phyloP scores from a whole-genome alignment of 2,888 invertebrate species.

The Ormyrus nitidulus region DNA sequence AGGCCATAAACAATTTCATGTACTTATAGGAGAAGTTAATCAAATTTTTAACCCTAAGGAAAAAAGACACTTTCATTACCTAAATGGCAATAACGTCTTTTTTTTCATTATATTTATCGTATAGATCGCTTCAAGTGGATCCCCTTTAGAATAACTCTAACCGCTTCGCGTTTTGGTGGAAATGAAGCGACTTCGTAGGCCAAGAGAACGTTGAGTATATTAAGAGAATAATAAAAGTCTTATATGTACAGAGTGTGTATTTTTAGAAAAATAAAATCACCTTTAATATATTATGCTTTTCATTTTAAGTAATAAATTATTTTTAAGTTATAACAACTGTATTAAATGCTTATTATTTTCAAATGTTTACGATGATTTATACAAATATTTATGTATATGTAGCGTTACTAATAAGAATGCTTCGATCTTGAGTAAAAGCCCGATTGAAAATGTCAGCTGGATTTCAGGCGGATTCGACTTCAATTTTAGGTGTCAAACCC shows the following conservation, averaged over 20 bases:
- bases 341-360: neutral
- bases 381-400: constrained; percentile 1
- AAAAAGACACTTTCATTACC: constrained; percentile 2
- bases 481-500: too few relatives aligned
- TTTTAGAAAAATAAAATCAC: constrained; percentile 53
- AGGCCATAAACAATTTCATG: constrained; percentile 46
- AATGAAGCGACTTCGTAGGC: constrained; percentile 46
- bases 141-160: neutral
- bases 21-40: constrained; percentile 47
- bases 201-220: constrained; percentile 32
- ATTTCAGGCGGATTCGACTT: neutral
- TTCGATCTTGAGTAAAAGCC: neutral
- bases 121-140: constrained; percentile 10
- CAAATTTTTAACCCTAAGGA: constrained; percentile 19
- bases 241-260: constrained; percentile 50
- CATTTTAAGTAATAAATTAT: too few relatives aligned
- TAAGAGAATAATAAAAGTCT: constrained; percentile 37
- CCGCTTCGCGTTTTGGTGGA: constrained; percentile 30
- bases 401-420: neutral
- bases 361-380: constrained; percentile 1
- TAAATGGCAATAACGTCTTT: constrained; percentile 33
- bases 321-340: too few relatives aligned
- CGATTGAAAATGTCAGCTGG: too few relatives aligned
- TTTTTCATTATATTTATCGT: neutral
- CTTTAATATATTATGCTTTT: constrained; percentile 17